phyloP scores from a whole-genome alignment of 2,797 vertebrate genomes.

The Coreius guichenoti region DNA sequence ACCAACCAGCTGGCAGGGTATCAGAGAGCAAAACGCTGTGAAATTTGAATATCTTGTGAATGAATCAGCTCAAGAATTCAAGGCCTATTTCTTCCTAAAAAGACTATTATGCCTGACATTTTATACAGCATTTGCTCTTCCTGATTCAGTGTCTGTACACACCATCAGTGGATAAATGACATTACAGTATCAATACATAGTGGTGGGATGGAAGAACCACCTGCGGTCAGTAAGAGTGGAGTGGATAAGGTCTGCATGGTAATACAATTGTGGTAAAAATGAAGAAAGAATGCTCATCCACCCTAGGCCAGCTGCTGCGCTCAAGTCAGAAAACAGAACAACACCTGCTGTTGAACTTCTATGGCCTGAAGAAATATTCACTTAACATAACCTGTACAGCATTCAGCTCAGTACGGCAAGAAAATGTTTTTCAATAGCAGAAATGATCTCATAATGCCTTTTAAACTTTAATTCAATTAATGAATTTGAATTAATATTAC shows the following conservation, averaged over 20 bases:
- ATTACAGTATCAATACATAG: constrained; percentile 38
- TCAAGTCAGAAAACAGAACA: constrained; percentile 74
- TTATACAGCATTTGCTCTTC: constrained; percentile 32
- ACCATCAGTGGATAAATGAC: constrained; percentile 53
- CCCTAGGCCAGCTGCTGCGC: constrained; percentile 69
- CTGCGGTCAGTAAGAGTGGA: constrained; percentile 52
- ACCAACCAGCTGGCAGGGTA: constrained; percentile 43
- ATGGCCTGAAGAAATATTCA: constrained; percentile 64
- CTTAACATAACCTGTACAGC: constrained; percentile 66
- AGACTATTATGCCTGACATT: constrained; percentile 49
- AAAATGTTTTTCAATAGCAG: constrained; percentile 32
- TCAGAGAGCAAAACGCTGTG: constrained; percentile 54
- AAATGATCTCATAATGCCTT: background rate
- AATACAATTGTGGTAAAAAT: constrained; percentile 64
- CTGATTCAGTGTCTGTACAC: constrained; percentile 50
- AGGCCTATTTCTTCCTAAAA: constrained; percentile 16
- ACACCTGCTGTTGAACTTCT: constrained; percentile 73
- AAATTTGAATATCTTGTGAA: constrained; percentile 39
- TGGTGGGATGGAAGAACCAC: constrained; percentile 56
- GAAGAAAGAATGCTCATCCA: constrained; percentile 57
- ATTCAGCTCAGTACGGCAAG: constrained; percentile 56
- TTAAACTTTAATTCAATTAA: background rate
- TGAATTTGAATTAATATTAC: background rate
- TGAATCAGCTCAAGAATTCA: constrained; percentile 35
- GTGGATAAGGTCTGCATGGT: constrained; percentile 55